Evolutionary conservation across 2,797 vertebrate genomes (phyloP).

Genomic region (Pseudochirops corinnae): DNA sequence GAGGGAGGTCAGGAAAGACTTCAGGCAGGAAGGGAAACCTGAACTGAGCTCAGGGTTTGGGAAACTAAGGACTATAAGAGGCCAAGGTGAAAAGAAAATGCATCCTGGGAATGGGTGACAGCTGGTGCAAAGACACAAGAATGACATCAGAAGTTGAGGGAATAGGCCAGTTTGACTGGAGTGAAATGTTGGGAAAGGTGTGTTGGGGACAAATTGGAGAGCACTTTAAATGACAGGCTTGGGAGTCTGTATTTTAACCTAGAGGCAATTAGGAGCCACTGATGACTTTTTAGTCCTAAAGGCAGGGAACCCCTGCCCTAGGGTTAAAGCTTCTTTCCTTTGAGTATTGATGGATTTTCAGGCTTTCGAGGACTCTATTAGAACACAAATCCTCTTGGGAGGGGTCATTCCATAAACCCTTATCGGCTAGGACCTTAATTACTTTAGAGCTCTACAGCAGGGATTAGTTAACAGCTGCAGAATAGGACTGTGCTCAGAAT

Average conservation of each 20-base stretch:
- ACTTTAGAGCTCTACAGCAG: background rate
- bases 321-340: background rate
- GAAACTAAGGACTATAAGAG: background rate
- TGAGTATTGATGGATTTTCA: background rate
- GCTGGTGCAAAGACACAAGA: background rate
- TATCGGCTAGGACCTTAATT: background rate
- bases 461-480: background rate
- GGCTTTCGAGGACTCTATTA: background rate
- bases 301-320: background rate
- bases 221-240: background rate
- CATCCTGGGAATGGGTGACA: background rate
- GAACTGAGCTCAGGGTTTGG: background rate
- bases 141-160: background rate
- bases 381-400: background rate
- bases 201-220: background rate
- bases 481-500: background rate
- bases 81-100: background rate
- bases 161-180: background rate
- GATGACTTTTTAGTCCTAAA: background rate
- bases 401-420: conserved; percentile 1
- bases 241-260: background rate
- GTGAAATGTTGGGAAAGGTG: background rate
- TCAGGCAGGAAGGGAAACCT: background rate
- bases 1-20: background rate
- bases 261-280: background rate